phyloP scores from a whole-genome alignment of 2,113 vertebrate genomes.

The Tupaia chinensis region DNA sequence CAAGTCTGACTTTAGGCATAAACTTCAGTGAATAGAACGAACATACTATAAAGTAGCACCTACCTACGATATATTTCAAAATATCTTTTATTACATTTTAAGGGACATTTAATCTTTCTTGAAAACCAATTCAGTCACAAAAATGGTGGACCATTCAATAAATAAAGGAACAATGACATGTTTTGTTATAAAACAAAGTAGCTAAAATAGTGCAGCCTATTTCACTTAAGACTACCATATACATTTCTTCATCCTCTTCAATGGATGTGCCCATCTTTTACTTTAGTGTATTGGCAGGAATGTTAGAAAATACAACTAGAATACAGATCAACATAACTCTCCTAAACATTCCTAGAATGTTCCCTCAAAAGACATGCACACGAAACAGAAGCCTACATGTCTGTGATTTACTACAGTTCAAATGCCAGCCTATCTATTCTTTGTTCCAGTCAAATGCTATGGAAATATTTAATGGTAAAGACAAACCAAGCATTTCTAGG shows the following conservation, averaged over 20 bases:
- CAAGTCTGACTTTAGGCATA: too few relatives aligned
- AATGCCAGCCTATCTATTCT: slow-evolving; percentile 8
- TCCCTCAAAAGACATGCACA: slow-evolving; percentile 25
- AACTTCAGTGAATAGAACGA: too few relatives aligned
- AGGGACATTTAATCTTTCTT: neutral
- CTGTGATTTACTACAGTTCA: slow-evolving; percentile 55
- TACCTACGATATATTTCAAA: neutral
- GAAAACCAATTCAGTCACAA: slow-evolving; percentile 30
- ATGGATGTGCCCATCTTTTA: neutral
- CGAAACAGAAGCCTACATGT: neutral
- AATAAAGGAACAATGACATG: slow-evolving; percentile 14
- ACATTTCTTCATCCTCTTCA: neutral
- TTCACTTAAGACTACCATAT: slow-evolving; percentile 32
- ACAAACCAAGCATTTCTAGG: slow-evolving; percentile 69
- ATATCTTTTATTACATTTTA: neutral
- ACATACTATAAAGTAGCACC: too few relatives aligned
- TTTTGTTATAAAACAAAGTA: slow-evolving; percentile 49
- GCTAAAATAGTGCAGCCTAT: neutral
- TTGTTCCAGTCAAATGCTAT: slow-evolving; percentile 31
- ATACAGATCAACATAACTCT: slow-evolving; percentile 11
- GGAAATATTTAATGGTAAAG: slow-evolving; percentile 62
- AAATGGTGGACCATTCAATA: neutral
- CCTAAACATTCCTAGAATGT: slow-evolving; percentile 3
- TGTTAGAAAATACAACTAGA: slow-evolving; percentile 38
- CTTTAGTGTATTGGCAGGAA: slow-evolving; percentile 37